A percentile compares a stretch with the other conserved stretches of the same genome.
These are phyloP conservation scores for Ochropleura leucogaster DNA, from an alignment of 2,888 invertebrate species.

Conservation along the genomic window DNA sequence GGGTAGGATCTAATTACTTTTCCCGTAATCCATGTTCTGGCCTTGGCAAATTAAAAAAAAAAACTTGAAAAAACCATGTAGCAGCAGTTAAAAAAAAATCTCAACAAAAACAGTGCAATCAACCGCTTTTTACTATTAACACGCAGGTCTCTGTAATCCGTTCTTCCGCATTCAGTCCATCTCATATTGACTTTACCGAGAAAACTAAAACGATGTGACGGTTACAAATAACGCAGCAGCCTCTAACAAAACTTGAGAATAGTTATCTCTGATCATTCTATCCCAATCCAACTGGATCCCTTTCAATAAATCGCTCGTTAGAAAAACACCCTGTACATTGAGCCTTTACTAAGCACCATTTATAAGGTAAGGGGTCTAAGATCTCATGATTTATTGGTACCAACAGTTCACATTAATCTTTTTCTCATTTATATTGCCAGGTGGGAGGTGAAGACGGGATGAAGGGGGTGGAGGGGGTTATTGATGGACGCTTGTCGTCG, in stretches of 20 bases:
- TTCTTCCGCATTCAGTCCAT: too few species aligned
- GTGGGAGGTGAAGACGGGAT: conserved; percentile 40
- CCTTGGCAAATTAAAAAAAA: too few species aligned
- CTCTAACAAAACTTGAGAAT: background rate
- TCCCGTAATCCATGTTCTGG: too few species aligned
- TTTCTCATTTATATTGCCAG: conserved; percentile 71
- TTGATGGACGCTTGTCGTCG: conserved; percentile 67
- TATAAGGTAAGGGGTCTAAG: conserved; percentile 57
- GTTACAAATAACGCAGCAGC: too few species aligned
- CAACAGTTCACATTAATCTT: conserved; percentile 73
- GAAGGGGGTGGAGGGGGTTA: conserved; percentile 47
- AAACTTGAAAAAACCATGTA: too few species aligned
- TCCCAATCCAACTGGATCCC: conserved; percentile 1
- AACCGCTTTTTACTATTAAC: too few species aligned
- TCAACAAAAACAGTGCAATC: too few species aligned
- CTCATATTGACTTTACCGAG: too few species aligned
- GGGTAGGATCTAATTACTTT: too few species aligned
- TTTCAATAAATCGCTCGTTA: conserved; percentile 17
- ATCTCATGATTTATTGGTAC: conserved; percentile 69
- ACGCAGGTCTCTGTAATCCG: too few species aligned
- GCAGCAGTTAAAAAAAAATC: too few species aligned
- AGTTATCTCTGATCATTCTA: conserved; percentile 17
- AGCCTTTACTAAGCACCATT: conserved; percentile 53
- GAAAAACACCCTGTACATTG: conserved; percentile 28
- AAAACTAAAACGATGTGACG: too few species aligned